A percentile compares a stretch with the other conserved stretches of the same genome.
Evolutionary conservation across 2,113 vertebrate species (phyloP).

Genomic region (Ramphastos sulfuratus): DNA sequence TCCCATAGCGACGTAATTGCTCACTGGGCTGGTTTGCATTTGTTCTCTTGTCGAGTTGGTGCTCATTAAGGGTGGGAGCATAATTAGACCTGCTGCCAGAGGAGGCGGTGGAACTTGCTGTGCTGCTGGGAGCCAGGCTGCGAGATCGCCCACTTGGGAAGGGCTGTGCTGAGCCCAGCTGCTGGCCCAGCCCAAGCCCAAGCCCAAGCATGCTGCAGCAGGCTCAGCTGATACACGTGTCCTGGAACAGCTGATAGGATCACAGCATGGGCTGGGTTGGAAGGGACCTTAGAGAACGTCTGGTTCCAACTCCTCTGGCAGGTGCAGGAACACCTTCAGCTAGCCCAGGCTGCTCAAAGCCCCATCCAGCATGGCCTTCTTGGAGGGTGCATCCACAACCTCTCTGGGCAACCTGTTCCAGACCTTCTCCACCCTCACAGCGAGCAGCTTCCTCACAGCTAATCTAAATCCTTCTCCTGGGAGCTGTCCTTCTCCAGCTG

Average conservation of each 20-base stretch:
- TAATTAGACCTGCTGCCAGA: slow-evolving; percentile 33
- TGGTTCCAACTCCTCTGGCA: not conserved
- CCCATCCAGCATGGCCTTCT: not conserved
- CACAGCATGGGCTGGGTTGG: not conserved
- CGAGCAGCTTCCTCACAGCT: not conserved
- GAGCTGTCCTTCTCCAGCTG: not conserved
- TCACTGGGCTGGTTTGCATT: slow-evolving; percentile 47
- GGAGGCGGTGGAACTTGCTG: not conserved
- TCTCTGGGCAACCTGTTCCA: not conserved
- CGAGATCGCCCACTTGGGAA: not conserved
- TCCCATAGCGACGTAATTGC: slow-evolving; percentile 34
- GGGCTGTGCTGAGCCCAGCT: not conserved
- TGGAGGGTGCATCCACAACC: not conserved
- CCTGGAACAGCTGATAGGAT: not conserved
- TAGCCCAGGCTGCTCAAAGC: not conserved
- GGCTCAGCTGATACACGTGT: not conserved
- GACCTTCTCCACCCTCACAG: not conserved
- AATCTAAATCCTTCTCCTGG: not conserved
- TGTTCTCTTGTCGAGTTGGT: slow-evolving; percentile 15
- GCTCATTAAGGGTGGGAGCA: not conserved
- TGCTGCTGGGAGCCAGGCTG: not conserved
- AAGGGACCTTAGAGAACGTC: not conserved
- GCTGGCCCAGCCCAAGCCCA: not conserved
- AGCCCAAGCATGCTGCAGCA: not conserved
- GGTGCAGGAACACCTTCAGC: not conserved